Evolutionary conservation across 2,113 vertebrate species (phyloP), one percentile per base, ranked within the genome.

Genomic region (Oceanites oceanicus): DNA sequence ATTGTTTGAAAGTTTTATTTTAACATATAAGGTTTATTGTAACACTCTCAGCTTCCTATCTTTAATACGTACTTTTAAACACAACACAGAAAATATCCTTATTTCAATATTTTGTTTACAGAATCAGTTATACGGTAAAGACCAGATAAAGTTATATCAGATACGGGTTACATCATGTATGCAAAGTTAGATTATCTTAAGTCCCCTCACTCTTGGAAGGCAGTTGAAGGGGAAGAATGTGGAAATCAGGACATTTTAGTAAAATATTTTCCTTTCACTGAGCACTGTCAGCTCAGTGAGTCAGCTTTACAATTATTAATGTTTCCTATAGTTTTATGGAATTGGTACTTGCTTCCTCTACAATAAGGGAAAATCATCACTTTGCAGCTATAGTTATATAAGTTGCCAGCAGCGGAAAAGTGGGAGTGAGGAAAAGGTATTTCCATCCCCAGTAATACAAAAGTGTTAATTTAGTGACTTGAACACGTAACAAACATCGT

Each of bases 401-500:
- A 36, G 40, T n/a, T 19, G 22, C 67, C 45, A 79, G 67, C 36
- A 45, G 49, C 5, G 40, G 67, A 18, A 55, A 79, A 67, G 16
- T 26, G 5, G 34, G n/a, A 61, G 29, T 12, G 29, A 50, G 34
- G 45, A 74, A 79, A 89, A 74, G 11, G 19, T 62, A 44, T 58
- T 85, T 61, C 30, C 34, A 47, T 23, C 15, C 36, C 13, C 26
- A 25, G 26, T 26, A 61, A 32, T 15, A 49, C 8, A 8, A 18
- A 67, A 53, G 32, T 38, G 53, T 34, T 85, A 53, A 50, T 50
- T 22, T 63, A 53, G 55, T 34, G 44, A 53, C 82, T 53, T 14
- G 20, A 40, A 67, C 30, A 11, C 1, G 1, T 22, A 47, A 36
- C n/a, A 66, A 53, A 49, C 26, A 27, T 26, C 0, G 6, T n/a